Percentiles rank a stretch among this genome's conserved stretches.
These are phyloP conservation scores for Rattus rattus DNA, from an alignment of 2,113 vertebrate genomes.

Conservation along the genomic window DNA sequence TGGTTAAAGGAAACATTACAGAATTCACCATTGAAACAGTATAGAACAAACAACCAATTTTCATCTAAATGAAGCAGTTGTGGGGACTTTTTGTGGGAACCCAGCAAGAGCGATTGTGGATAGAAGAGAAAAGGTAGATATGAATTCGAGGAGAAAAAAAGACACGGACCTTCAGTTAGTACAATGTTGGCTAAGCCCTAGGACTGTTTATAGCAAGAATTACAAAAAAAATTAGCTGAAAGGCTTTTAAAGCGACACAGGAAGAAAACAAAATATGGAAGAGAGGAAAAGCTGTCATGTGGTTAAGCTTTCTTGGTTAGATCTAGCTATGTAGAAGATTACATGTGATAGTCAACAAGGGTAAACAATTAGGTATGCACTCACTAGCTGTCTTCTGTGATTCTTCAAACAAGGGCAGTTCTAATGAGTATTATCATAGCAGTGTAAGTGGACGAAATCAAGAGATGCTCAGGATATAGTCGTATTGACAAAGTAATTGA, in stretches of 20 bases:
- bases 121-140: neutral
- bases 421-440: neutral
- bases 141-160: neutral
- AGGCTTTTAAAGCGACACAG: neutral
- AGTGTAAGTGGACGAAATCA: neutral
- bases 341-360: neutral
- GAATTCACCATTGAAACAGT: neutral
- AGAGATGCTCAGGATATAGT: neutral
- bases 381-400: neutral
- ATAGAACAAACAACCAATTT: neutral
- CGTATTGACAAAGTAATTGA: neutral
- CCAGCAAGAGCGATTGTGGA: neutral
- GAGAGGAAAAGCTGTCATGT: neutral
- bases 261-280: fast-evolving
- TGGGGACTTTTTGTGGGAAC: neutral
- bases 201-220: neutral
- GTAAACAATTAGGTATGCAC: neutral
- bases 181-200: neutral
- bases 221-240: neutral
- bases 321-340: neutral
- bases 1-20: neutral
- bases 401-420: neutral
- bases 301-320: neutral
- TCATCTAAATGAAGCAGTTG: neutral
- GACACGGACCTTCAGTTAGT: neutral